phyloP scores from a whole-genome alignment of 2,797 vertebrate genomes.

The Rhabdophis nuchalis region DNA sequence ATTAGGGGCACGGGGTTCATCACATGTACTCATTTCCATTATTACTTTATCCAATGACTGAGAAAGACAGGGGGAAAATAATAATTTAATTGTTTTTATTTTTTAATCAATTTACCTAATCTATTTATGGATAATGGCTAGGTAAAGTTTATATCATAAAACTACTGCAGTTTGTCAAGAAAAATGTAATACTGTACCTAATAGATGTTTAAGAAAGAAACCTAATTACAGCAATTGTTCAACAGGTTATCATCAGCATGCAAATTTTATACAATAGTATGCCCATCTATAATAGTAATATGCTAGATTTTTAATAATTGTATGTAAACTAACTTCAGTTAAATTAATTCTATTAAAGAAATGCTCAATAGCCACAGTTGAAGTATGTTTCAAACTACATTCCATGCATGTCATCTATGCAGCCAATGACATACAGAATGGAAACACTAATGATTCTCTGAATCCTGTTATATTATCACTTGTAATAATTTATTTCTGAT shows the following conservation, averaged over 20 bases:
- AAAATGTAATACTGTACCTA: conserved; percentile 6
- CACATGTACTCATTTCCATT: conserved; percentile 99
- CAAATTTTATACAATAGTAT: not conserved
- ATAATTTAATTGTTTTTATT: not conserved
- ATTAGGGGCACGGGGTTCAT: conserved; percentile 92
- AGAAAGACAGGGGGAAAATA: conserved; percentile 41
- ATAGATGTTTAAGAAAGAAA: conserved; percentile 5
- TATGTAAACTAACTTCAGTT: not conserved
- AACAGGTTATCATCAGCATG: not conserved
- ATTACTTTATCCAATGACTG: conserved; percentile 96
- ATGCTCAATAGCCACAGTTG: not conserved
- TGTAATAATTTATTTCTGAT: not conserved
- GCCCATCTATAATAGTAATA: not conserved
- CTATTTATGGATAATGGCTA: not conserved
- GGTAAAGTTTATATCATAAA: not conserved
- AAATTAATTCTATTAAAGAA: not conserved
- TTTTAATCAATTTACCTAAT: not conserved
- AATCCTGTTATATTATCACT: not conserved
- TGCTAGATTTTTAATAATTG: not conserved
- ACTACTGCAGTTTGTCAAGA: not conserved
- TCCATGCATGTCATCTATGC: not conserved
- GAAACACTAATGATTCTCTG: not conserved
- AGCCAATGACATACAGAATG: not conserved
- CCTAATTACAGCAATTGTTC: not conserved
- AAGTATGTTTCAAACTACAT: not conserved